Evolutionary conservation across 1,140 invertebrate species (phyloP), one percentile per base, ranked within the genome.

Genomic region (Lepidotrigona ventralis): DNA sequence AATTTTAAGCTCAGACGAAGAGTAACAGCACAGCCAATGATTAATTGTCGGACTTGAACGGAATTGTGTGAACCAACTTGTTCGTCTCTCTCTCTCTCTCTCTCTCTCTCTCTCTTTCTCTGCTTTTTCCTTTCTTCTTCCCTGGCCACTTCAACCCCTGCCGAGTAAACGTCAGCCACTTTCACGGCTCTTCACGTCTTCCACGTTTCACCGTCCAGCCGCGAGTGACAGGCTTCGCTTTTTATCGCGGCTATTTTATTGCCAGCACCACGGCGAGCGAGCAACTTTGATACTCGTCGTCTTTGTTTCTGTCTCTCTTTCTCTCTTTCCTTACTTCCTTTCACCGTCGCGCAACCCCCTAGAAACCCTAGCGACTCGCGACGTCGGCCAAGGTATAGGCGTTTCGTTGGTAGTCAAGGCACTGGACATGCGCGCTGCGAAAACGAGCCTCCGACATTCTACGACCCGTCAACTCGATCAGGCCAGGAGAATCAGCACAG

Each of bases 331-430:
- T 39, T 54, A 14, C 51, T 12, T 14, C 86, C 81, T 74, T 66
- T 75, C n/a, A 29, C 72, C 15, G 71, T 53, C 14, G 26, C 64
- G 19, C 78, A n/a, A 29, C 78, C 33, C 56, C 51, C 39, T n/a
- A 9, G 17, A 39, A 76, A 23, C 21, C 79, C 77, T 53, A 53
- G 80, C 78, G 85, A 82, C 76, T 79, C 87, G 91, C 88, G 82
- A 75, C 69, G 83, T 79, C 84, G 87, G 85, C 78, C 70, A 81
- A 85, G 83, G 73, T 85, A 85, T 83, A 85, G 85, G 87, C 89
- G 92, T 93, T 90, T 88, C 88, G 33, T 29, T 58, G 88, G 91
- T 93, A 89, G 91, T 88, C 93, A 93, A 93, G 92, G 93, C 90
- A 93, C 91, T 91, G 91, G 84, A 91, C 91, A 91, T 93, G 93